These are phyloP conservation scores for Phyllostomus hastatus DNA, from an alignment of 2,113 vertebrate species.

Conservation along the genomic window DNA sequence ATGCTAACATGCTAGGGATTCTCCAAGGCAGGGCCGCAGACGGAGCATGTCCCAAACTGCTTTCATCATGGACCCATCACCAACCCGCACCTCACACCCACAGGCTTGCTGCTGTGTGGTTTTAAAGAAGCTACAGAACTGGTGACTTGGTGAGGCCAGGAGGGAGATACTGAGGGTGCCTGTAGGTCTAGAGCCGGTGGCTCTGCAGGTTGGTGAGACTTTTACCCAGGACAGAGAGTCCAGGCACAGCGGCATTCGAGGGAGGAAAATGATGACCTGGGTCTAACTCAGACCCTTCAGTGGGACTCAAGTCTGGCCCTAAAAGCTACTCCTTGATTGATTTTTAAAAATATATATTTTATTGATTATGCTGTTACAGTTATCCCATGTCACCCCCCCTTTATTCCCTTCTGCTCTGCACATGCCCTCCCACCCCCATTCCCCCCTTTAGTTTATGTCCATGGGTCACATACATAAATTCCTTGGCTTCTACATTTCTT, in stretches of 20 bases:
- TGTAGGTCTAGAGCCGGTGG: neutral
- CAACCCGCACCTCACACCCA: too few relatives aligned
- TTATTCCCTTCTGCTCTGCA: too few relatives aligned
- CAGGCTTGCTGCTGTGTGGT: neutral
- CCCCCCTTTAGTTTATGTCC: too few relatives aligned
- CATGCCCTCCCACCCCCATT: too few relatives aligned
- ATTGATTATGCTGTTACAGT: too few relatives aligned
- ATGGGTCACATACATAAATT: too few relatives aligned
- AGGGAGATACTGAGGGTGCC: neutral
- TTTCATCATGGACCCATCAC: neutral
- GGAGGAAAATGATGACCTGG: neutral
- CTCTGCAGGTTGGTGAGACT: too few relatives aligned
- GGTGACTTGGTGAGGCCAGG: neutral
- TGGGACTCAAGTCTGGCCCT: neutral
- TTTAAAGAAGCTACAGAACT: neutral
- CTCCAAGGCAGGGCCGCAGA: neutral
- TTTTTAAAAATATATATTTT: neutral
- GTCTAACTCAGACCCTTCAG: neutral
- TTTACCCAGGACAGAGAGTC: neutral
- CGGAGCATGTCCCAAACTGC: neutral
- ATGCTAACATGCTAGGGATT: neutral
- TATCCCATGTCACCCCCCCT: too few relatives aligned
- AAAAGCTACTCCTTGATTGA: neutral
- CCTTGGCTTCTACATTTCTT: too few relatives aligned
- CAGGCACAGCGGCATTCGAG: neutral